Evolutionary conservation across 2,113 vertebrate genomes (phyloP).

Genomic region (Poeciliopsis turrubarensis): DNA sequence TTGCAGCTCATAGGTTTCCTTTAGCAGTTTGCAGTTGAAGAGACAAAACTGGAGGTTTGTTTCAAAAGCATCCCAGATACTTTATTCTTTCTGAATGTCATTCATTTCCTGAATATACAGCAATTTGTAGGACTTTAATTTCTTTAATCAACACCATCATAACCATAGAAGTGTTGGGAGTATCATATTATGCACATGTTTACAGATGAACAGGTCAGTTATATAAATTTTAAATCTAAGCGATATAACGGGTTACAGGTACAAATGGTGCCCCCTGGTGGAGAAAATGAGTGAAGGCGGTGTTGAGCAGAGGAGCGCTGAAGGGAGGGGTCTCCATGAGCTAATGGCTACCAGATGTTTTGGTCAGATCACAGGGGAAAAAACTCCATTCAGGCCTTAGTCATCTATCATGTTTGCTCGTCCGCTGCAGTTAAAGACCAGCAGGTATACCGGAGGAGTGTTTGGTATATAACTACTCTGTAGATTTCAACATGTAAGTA

Average conservation of each 20-base stretch:
- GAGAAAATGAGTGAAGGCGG: slow-evolving; percentile 4
- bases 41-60: neutral
- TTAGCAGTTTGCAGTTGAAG: neutral
- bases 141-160: neutral
- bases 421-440: slow-evolving; percentile 31
- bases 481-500: neutral
- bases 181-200: neutral
- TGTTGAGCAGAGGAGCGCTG: slow-evolving; percentile 2
- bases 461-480: neutral
- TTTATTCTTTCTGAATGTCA: neutral
- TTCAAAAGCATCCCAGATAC: neutral
- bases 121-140: neutral
- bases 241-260: neutral
- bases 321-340: slow-evolving; percentile 38
- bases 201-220: neutral
- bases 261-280: slow-evolving; percentile 40
- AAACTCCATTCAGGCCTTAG: slow-evolving; percentile 49
- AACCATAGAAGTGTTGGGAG: too few relatives aligned
- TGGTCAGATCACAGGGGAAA: slow-evolving; percentile 48
- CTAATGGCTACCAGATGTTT: slow-evolving; percentile 73
- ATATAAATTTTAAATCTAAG: neutral
- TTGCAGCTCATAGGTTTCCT: too few relatives aligned
- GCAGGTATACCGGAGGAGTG: slow-evolving; percentile 27
- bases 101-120: neutral
- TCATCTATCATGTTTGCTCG: slow-evolving; percentile 60